Base-by-base conservation (phyloP, 2,113 vertebrate genomes). In the Nycticorax nycticorax region DNA sequence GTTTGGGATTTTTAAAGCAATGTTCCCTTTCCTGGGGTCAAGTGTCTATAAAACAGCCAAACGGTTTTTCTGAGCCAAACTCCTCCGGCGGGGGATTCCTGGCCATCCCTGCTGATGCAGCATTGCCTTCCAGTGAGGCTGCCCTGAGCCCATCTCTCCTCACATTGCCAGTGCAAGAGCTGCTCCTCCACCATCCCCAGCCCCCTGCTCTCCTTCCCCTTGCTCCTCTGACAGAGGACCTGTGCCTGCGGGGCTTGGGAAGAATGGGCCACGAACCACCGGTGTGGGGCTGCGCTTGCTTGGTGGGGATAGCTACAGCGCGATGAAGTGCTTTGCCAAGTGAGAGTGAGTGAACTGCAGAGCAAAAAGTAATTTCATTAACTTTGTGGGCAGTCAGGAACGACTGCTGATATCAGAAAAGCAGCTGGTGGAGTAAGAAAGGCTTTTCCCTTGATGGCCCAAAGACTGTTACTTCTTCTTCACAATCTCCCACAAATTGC, bases 111-210 rank as follows among this genome's bases (percentile, higher is more conserved):
- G 37, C 35, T 72, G 63, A 26, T 3, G 4, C 69, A 85, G 24
- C 9, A 26, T 2, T 0, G 0, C 4, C 7, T 45, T 35, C 67
- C 47, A 18, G 19, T 9, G 15, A 53, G 55, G 9, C 4, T 47
- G 7, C 14, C 41, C 23, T 4, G 8, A 81, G 12, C n/a, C 57
- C 37, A 8, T 22, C 69, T 85, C 27, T 41, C 30, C 69, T 21
- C 30, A 24, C 13, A 9, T 3, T 0, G 0, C 21, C 63, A 66
- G 28, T 30, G 86, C n/a, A 48, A 15, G 20, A 35, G n/a, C 39
- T 35, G n/a, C 21, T 71, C 33, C 66, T 60, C 35, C 14, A 7
- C 18, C 6, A 1, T 26, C 35, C 10, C 2, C 1, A 57, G 26
- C 4, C 7, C 37, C 19, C 28, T 26, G 13, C 41, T 76, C 39